Evolutionary conservation across 2,797 vertebrate genomes (phyloP).

Genomic region (Takifugu rubripes): DNA sequence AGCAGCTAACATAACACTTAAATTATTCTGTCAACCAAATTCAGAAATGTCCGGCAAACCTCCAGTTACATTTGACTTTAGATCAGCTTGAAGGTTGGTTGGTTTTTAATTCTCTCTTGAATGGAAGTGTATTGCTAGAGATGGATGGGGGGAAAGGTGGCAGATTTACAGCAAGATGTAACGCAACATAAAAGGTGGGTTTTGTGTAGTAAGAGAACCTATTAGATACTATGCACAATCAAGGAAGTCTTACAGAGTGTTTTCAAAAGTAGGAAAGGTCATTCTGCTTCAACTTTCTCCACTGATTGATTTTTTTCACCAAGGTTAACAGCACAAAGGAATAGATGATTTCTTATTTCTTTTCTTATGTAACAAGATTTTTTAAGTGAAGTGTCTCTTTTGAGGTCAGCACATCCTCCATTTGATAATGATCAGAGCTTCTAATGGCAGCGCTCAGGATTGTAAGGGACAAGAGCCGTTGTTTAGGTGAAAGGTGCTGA

Average conservation of each 20-base stretch:
- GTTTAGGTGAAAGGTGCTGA: not conserved
- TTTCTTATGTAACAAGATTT: conserved; percentile 22
- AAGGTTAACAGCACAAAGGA: conserved; percentile 41
- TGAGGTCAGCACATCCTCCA: conserved; percentile 14
- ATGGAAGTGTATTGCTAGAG: too few relatives aligned
- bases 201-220: too few relatives aligned
- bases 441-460: not conserved
- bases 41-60: too few relatives aligned
- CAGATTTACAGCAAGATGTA: too few relatives aligned
- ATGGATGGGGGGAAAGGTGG: too few relatives aligned
- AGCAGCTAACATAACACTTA: too few relatives aligned
- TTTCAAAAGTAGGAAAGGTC: conserved; percentile 27
- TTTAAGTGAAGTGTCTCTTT: conserved; percentile 6
- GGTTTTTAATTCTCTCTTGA: too few relatives aligned
- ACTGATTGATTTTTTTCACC: conserved; percentile 23
- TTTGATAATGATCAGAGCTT: conserved; percentile 14
- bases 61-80: too few relatives aligned
- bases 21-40: too few relatives aligned
- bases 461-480: not conserved
- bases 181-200: too few relatives aligned
- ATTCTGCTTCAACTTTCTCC: conserved; percentile 38
- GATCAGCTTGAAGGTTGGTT: too few relatives aligned
- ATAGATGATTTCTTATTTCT: conserved; percentile 17
- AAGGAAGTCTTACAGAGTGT: conserved; percentile 16
- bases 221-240: not conserved